These are phyloP conservation scores for Zosterops japonicus DNA, from an alignment of 2,113 vertebrate species.

Conservation along the genomic window DNA sequence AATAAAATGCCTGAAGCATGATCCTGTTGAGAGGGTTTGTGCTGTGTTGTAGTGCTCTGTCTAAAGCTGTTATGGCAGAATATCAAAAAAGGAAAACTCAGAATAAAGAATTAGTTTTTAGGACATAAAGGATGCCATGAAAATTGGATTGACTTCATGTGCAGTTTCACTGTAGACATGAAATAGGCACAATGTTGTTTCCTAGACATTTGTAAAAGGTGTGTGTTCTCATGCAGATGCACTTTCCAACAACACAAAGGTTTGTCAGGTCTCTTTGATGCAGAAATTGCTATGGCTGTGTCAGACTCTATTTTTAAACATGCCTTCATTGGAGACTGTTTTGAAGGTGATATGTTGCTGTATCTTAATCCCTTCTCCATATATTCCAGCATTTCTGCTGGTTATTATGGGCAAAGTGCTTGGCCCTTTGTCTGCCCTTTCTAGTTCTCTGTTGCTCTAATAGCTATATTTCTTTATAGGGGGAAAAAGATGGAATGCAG, in stretches of 20 bases:
- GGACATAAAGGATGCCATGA: not conserved
- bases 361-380: not conserved
- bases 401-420: not conserved
- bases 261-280: not conserved
- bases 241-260: not conserved
- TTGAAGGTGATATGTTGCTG: not conserved
- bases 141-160: not conserved
- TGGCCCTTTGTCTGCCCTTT: not conserved
- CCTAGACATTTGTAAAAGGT: not conserved
- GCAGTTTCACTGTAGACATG: not conserved
- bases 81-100: not conserved
- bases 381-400: not conserved
- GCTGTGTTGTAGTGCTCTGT: not conserved
- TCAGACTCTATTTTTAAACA: not conserved
- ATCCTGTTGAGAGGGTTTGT: constrained; percentile 52
- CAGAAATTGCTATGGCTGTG: not conserved
- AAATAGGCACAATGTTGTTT: not conserved
- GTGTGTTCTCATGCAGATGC: not conserved
- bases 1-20: constrained; percentile 40
- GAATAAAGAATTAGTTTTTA: not conserved
- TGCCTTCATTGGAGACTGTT: not conserved
- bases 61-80: not conserved
- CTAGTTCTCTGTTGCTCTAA: not conserved
- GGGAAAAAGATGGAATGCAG: not conserved
- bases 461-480: not conserved